Evolutionary conservation across 1,140 invertebrate genomes (phyloP).

Genomic region (Capitella teleta): DNA sequence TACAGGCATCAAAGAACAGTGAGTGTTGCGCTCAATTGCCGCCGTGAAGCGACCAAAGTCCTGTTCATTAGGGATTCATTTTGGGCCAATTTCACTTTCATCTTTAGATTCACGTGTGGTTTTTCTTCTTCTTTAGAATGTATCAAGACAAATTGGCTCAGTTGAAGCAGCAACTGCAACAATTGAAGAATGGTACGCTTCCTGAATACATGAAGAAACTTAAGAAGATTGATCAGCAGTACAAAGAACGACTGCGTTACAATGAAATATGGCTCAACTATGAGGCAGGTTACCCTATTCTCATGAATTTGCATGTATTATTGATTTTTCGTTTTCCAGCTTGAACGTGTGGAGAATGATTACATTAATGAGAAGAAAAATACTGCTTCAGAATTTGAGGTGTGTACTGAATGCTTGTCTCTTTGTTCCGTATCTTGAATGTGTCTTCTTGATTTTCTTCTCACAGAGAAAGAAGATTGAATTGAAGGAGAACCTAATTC

Average conservation of each 20-base stretch:
- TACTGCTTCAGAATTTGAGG: conserved; percentile 78
- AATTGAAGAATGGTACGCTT: conserved; percentile 72
- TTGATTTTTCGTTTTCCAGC: conserved; percentile 25
- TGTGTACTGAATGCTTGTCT: conserved; percentile 9
- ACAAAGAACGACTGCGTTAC: conserved; percentile 63
- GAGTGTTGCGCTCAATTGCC: not conserved
- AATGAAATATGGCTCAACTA: conserved; percentile 76
- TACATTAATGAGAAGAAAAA: conserved; percentile 77
- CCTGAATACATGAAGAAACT: conserved; percentile 73
- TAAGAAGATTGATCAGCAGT: conserved; percentile 68
- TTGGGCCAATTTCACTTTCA: not conserved
- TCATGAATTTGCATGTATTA: not conserved
- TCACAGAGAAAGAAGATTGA: conserved; percentile 81
- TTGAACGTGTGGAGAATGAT: conserved; percentile 75
- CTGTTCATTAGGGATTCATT: not conserved
- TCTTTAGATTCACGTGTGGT: not conserved
- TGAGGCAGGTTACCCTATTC: conserved; percentile 36
- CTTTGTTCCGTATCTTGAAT: not conserved
- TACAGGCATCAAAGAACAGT: conserved; percentile 85
- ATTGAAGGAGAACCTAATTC: conserved; percentile 74
- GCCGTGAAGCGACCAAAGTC: not conserved
- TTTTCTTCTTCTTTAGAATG: conserved; percentile 51
- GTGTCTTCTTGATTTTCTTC: conserved; percentile 12
- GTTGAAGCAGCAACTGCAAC: conserved; percentile 75
- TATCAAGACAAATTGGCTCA: conserved; percentile 84